Percentiles rank a stretch among this genome's conserved stretches.
phyloP scores from a whole-genome alignment of 2,113 vertebrate genomes.

The Microcebus murinus region DNA sequence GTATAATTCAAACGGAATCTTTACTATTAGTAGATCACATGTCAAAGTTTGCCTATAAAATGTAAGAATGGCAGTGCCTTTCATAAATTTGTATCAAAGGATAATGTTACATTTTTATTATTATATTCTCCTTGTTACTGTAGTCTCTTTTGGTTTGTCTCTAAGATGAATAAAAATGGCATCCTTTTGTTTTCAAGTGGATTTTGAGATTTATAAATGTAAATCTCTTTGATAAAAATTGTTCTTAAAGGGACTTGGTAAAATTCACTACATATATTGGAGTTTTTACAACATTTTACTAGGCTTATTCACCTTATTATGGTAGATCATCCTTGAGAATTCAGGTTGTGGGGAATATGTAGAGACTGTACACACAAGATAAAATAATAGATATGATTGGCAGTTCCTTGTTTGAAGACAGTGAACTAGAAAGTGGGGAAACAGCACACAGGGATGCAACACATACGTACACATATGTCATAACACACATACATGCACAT shows the following conservation, averaged over 20 bases:
- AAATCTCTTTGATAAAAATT: neutral
- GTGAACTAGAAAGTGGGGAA: neutral
- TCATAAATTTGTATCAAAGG: neutral
- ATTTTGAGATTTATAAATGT: neutral
- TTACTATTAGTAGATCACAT: neutral
- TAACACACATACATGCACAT: neutral
- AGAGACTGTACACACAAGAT: neutral
- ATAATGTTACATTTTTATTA: neutral
- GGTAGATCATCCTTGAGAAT: neutral
- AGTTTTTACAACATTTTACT: neutral
- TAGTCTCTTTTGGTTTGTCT: neutral
- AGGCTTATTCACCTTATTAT: conserved; percentile 8
- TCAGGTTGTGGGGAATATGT: neutral
- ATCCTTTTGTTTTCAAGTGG: neutral
- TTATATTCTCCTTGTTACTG: neutral
- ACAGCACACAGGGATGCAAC: neutral
- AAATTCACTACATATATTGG: neutral
- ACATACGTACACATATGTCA: neutral
- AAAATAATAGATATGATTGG: neutral
- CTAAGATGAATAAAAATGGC: neutral
- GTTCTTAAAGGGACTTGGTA: neutral
- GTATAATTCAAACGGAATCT: conserved; percentile 1
- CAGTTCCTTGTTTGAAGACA: neutral
- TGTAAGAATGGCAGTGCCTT: neutral
- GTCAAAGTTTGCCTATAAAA: neutral